Evolutionary conservation across 2,113 vertebrate species (phyloP).

Genomic region (Actenoides hombroni): DNA sequence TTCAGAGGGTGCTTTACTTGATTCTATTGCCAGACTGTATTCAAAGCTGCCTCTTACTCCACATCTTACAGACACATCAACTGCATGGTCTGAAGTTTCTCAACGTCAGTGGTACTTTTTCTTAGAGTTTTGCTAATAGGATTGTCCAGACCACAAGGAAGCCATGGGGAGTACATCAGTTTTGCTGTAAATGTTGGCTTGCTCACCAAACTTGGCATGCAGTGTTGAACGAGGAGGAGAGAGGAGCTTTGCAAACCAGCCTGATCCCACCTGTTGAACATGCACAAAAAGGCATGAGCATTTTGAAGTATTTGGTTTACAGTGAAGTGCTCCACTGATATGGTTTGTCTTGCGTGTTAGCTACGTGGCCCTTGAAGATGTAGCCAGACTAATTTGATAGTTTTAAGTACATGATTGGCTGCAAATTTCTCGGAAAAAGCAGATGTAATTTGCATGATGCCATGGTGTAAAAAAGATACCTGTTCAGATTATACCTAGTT

Average conservation of each 20-base stretch:
- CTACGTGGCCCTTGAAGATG: neutral
- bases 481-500: neutral
- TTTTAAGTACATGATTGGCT: neutral
- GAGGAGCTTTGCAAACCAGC: neutral
- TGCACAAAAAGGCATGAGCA: neutral
- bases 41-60: neutral
- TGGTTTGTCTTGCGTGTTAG: neutral
- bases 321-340: neutral
- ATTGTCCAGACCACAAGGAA: neutral
- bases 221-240: rapidly evolving
- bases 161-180: neutral
- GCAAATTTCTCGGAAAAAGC: neutral
- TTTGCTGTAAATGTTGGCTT: neutral
- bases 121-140: neutral
- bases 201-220: neutral
- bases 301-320: neutral
- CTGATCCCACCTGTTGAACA: neutral
- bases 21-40: neutral
- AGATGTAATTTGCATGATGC: neutral
- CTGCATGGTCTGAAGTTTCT: neutral
- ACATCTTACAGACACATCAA: rapidly evolving
- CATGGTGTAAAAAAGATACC: neutral
- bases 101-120: neutral
- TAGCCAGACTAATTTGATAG: neutral
- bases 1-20: neutral